Percentiles rank a stretch among this genome's conserved stretches.
Evolutionary conservation across 2,113 vertebrate species (phyloP).

Genomic region (Myanophis thanlyinensis): DNA sequence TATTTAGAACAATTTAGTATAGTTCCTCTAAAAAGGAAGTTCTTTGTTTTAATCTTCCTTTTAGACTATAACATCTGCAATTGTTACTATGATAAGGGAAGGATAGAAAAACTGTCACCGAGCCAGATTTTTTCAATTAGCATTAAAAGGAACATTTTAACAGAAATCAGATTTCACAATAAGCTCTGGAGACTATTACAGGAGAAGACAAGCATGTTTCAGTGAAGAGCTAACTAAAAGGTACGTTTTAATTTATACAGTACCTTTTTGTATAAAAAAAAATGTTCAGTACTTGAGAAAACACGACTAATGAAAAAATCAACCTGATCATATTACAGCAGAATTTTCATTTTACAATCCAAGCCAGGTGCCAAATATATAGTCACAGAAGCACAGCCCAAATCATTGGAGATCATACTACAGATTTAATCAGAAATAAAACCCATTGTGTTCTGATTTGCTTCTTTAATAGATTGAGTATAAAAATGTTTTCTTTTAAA

Average conservation of each 20-base stretch:
- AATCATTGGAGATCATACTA: not conserved
- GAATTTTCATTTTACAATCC: not conserved
- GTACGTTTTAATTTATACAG: not conserved
- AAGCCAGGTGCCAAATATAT: not conserved
- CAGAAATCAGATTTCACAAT: constrained; percentile 29
- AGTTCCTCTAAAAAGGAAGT: not conserved
- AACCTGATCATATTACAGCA: not conserved
- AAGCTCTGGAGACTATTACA: constrained; percentile 9
- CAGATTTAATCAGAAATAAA: not conserved
- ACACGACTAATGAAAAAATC: not conserved
- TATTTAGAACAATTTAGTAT: constrained; percentile 11
- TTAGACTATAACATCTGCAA: not conserved
- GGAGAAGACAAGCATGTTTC: not conserved
- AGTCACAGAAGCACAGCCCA: not conserved
- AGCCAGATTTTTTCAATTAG: constrained; percentile 37
- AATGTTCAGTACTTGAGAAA: not conserved
- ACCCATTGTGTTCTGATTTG: not conserved
- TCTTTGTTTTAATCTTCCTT: not conserved
- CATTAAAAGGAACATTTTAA: constrained; percentile 45
- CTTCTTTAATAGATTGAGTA: not conserved
- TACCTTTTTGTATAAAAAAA: not conserved
- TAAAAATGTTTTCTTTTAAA: not conserved
- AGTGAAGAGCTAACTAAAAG: not conserved
- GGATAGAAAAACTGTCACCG: not conserved
- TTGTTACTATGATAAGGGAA: not conserved